These are phyloP conservation scores for Petrolisthes cinctipes DNA, from an alignment of 2,888 invertebrate genomes.

Conservation along the genomic window DNA sequence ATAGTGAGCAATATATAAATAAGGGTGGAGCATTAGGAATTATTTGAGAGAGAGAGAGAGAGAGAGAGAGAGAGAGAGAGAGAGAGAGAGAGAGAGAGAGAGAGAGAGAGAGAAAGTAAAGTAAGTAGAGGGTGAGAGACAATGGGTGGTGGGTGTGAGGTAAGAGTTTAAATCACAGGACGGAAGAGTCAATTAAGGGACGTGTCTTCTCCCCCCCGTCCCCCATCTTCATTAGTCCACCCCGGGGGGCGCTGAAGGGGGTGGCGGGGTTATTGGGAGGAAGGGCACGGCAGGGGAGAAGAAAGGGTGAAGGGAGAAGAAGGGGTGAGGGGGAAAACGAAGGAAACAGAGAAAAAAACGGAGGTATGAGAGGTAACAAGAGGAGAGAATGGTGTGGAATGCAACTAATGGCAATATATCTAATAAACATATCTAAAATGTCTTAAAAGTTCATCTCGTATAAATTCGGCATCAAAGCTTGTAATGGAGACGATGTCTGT, in stretches of 20 bases:
- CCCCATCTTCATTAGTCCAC: constrained; percentile 16
- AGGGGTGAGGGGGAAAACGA: constrained; percentile 3
- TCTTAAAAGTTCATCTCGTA: too few relatives aligned
- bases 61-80: too few relatives aligned
- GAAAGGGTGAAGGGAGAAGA: not conserved
- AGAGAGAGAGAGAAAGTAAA: too few relatives aligned
- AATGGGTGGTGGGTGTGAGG: constrained; percentile 18
- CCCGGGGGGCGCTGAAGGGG: not conserved
- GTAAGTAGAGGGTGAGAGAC: not conserved
- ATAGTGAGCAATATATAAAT: too few relatives aligned
- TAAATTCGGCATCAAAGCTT: too few relatives aligned
- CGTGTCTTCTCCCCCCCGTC: constrained; percentile 1
- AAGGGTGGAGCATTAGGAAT: too few relatives aligned
- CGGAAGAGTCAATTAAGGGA: constrained; percentile 18
- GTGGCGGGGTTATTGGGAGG: not conserved
- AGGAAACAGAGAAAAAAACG: not conserved
- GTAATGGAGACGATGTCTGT: too few relatives aligned
- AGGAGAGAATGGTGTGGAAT: not conserved
- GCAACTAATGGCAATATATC: too few relatives aligned
- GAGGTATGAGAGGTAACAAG: constrained; percentile 3
- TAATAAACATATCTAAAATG: too few relatives aligned
- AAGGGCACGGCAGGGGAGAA: not conserved
- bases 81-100: too few relatives aligned
- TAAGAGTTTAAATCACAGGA: constrained; percentile 29
- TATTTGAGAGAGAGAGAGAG: too few relatives aligned